Conservation (phyloP, 2,888 invertebrate genomes). For the Agriopis leucophaearia region DNA sequence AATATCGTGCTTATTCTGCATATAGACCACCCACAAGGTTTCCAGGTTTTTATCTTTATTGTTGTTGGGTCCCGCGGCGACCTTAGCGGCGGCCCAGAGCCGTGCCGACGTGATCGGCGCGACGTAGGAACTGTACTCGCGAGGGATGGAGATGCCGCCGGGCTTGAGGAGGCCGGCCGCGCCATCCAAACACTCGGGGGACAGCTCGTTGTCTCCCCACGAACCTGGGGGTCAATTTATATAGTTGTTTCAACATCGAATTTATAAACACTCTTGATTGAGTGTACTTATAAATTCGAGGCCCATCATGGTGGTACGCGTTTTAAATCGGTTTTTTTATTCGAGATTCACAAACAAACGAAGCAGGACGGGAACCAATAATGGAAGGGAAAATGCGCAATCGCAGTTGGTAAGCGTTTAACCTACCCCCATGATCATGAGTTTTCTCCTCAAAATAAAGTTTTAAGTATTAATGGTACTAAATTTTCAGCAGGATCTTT, state of each 20-base stretch:
- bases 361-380: too few species aligned
- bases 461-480: too few species aligned
- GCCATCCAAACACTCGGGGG: conserved; percentile 98
- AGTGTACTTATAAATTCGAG: too few species aligned
- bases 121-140: conserved; percentile 94
- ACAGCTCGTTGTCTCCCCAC: conserved; percentile 99
- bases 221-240: conserved; percentile 85
- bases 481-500: too few species aligned
- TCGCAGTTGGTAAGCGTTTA: too few species aligned
- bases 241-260: neutral
- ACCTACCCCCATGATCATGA: too few species aligned
- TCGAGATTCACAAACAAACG: too few species aligned
- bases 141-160: conserved; percentile 96
- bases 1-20: conserved; percentile 94
- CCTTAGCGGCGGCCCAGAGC: conserved; percentile 91
- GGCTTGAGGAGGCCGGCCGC: conserved; percentile 94
- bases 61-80: conserved; percentile 56
- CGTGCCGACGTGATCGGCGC: conserved; percentile 97
- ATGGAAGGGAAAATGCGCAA: too few species aligned
- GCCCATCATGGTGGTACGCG: too few species aligned
- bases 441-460: too few species aligned
- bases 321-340: too few species aligned
- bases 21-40: conserved; percentile 96
- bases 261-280: too few species aligned
- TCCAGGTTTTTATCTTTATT: conserved; percentile 86